phyloP scores from a whole-genome alignment of 2,113 vertebrate genomes.

The Silurus glanis region DNA sequence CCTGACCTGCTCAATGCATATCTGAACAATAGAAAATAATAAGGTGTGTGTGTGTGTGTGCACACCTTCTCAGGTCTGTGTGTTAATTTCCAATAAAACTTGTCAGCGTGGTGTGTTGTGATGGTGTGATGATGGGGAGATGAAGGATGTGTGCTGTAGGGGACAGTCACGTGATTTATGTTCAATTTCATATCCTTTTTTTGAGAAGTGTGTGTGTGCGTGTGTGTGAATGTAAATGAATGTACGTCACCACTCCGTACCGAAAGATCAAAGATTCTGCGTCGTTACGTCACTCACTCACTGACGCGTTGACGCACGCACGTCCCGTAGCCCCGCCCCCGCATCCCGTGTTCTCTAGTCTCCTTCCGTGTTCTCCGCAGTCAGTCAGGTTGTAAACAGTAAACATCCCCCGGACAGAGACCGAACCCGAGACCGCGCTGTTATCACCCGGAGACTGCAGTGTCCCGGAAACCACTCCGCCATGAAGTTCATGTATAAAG shows the following conservation, averaged over 20 bases:
- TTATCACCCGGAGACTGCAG: not conserved
- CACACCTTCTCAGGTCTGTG: slow-evolving; percentile 34
- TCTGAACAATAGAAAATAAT: slow-evolving; percentile 27
- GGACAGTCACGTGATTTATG: not conserved
- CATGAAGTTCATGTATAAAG: slow-evolving; percentile 95
- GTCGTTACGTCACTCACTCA: too few species aligned
- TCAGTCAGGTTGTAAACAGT: slow-evolving; percentile 9
- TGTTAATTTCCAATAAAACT: slow-evolving; percentile 54
- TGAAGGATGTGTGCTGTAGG: not conserved
- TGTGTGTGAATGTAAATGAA: too few species aligned
- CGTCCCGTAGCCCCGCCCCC: not conserved
- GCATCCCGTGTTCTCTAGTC: slow-evolving; percentile 31
- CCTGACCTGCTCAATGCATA: slow-evolving; percentile 15
- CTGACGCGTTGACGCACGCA: too few species aligned
- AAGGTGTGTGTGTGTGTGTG: slow-evolving; percentile 14
- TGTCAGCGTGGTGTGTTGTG: slow-evolving; percentile 21
- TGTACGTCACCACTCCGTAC: not conserved
- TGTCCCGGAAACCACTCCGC: slow-evolving; percentile 30
- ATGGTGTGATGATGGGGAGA: not conserved
- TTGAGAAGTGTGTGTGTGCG: not conserved
- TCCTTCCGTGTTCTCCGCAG: slow-evolving; percentile 35
- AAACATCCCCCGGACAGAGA: slow-evolving; percentile 28
- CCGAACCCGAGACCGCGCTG: not conserved
- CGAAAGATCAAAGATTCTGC: not conserved
- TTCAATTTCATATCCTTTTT: not conserved